A percentile compares a stretch with the other conserved stretches of the same genome.
Conservation (phyloP, 2,797 vertebrate species). For the Fistularia commersonii region DNA sequence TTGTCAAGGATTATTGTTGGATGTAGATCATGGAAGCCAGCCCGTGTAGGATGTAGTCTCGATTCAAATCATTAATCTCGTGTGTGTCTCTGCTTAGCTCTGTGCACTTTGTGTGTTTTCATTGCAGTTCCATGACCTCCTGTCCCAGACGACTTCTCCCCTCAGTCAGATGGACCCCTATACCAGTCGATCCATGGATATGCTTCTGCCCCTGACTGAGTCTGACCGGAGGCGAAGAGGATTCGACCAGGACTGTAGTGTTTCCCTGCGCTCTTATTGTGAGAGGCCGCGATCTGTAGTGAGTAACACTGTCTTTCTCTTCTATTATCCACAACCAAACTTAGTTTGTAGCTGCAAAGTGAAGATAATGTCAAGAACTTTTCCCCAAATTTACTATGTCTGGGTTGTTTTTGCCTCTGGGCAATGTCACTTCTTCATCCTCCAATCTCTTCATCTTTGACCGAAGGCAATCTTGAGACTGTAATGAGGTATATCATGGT, state of each 20-base stretch:
- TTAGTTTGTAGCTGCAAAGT: background rate
- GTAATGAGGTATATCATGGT: no score
- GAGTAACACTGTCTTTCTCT: conserved; percentile 39
- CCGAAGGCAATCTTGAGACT: no score
- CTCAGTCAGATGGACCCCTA: conserved; percentile 88
- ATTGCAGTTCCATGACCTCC: conserved; percentile 89
- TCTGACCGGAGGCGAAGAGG: conserved; percentile 75
- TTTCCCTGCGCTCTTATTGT: conserved; percentile 66
- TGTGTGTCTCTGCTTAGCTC: conserved; percentile 16
- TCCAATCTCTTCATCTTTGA: no score
- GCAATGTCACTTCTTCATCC: no score
- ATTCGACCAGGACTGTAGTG: conserved; percentile 79
- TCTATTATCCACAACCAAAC: background rate
- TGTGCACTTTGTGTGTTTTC: conserved; percentile 5
- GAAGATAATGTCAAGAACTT: no score
- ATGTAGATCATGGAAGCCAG: conserved; percentile 41
- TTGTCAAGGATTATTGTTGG: conserved; percentile 47
- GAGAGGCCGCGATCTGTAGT: conserved; percentile 87
- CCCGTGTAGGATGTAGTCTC: conserved; percentile 5
- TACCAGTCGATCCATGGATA: conserved; percentile 86
- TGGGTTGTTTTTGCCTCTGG: no score
- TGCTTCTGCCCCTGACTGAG: conserved; percentile 83
- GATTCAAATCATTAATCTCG: conserved; percentile 22
- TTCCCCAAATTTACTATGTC: no score
- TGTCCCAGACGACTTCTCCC: conserved; percentile 85